phyloP scores from a whole-genome alignment of 2,797 vertebrate genomes.

The Cossypha dichroa region DNA sequence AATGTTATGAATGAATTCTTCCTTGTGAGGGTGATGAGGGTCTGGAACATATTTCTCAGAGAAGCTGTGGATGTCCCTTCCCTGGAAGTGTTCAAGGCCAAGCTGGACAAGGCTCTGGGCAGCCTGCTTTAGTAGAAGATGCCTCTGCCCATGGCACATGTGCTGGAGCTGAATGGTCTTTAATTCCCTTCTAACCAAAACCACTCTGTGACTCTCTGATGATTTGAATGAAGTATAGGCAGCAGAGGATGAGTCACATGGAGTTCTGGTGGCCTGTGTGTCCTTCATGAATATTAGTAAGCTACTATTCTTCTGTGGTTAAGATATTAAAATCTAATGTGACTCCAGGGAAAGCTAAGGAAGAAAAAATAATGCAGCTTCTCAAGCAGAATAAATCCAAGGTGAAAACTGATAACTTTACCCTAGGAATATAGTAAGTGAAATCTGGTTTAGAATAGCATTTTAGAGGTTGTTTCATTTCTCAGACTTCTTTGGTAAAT shows the following conservation, averaged over 20 bases:
- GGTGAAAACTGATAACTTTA: background rate
- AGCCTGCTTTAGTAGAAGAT: background rate
- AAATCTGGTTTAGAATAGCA: background rate
- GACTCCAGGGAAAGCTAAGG: background rate
- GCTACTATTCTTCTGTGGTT: background rate
- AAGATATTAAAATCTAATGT: background rate
- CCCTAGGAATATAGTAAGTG: background rate
- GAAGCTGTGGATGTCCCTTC: background rate
- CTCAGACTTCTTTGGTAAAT: background rate
- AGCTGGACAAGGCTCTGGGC: background rate
- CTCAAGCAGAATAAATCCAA: background rate
- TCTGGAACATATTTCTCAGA: background rate
- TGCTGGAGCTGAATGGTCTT: background rate
- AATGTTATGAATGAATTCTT: background rate
- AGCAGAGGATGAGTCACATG: background rate
- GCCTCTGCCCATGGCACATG: background rate
- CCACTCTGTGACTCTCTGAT: background rate
- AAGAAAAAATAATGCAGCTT: background rate
- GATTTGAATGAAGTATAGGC: background rate
- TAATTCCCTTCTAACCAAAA: background rate
- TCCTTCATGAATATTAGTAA: background rate
- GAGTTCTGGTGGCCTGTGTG: background rate
- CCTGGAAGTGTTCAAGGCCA: background rate
- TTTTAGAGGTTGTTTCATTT: background rate
- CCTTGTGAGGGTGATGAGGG: background rate